phyloP scores from a whole-genome alignment of 1,140 invertebrate species.

The Drosophila saltans region DNA sequence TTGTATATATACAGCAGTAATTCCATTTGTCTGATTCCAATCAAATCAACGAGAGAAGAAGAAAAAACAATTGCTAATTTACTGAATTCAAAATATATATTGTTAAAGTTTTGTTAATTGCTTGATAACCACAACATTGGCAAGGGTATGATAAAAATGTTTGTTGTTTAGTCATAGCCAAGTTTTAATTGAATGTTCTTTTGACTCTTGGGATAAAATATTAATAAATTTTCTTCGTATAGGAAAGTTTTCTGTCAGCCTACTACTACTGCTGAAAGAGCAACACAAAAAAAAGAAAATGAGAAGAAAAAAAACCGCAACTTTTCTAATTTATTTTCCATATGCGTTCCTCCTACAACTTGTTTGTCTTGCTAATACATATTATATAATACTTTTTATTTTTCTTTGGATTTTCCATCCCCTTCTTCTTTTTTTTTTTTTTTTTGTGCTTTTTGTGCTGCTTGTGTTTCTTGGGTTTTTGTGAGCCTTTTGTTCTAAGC shows the following conservation, averaged over 20 bases:
- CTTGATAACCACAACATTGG: slow-evolving; percentile 43
- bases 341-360: slow-evolving; percentile 26
- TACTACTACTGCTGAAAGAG: not conserved
- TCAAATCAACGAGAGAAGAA: too few relatives aligned
- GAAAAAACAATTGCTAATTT: too few relatives aligned
- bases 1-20: too few relatives aligned
- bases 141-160: slow-evolving; percentile 29
- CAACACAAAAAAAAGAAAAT: not conserved
- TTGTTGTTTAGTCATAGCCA: slow-evolving; percentile 31
- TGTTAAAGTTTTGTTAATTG: not conserved
- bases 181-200: slow-evolving; percentile 55
- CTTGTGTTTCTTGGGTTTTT: slow-evolving; percentile 28
- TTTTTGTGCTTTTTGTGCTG: not conserved
- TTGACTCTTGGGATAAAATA: slow-evolving; percentile 28
- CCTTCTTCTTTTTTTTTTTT: too few relatives aligned
- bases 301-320: slow-evolving; percentile 45
- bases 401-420: slow-evolving; percentile 35
- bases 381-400: slow-evolving; percentile 65
- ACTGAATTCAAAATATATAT: too few relatives aligned
- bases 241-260: slow-evolving; percentile 42
- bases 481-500: slow-evolving; percentile 57
- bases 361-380: slow-evolving; percentile 49
- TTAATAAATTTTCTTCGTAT: slow-evolving; percentile 58
- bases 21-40: too few relatives aligned
- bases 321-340: slow-evolving; percentile 68